phyloP scores from a whole-genome alignment of 2,888 invertebrate genomes.

The Epirrhoe alternata region DNA sequence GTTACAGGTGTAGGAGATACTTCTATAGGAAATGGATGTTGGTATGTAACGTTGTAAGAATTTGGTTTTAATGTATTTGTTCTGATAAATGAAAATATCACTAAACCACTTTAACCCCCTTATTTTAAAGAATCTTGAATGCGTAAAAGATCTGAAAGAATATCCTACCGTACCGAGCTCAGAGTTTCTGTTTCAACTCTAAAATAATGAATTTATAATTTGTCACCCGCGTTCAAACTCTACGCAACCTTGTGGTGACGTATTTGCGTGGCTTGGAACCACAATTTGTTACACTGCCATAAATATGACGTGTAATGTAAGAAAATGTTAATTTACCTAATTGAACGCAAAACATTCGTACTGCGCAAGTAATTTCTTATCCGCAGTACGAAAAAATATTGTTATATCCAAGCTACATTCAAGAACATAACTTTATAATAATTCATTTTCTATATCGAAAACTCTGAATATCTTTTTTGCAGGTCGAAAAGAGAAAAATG shows the following conservation, averaged over 20 bases:
- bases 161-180: too few relatives aligned
- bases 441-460: conserved; percentile 34
- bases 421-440: conserved; percentile 32
- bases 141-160: too few relatives aligned
- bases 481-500: conserved; percentile 36
- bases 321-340: conserved; percentile 38
- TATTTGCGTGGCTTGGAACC: conserved; percentile 38
- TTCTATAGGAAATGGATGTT: conserved; percentile 48
- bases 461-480: conserved; percentile 31
- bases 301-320: conserved; percentile 38
- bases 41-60: conserved; percentile 48
- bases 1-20: conserved; percentile 68
- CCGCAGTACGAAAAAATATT: conserved; percentile 17
- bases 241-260: conserved; percentile 37
- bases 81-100: too few relatives aligned
- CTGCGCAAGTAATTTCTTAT: conserved; percentile 19
- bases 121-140: too few relatives aligned
- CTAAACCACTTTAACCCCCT: too few relatives aligned
- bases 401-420: conserved; percentile 20
- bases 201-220: conserved; percentile 23
- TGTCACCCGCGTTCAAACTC: conserved; percentile 11
- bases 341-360: conserved; percentile 36
- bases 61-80: not conserved
- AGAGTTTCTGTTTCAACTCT: not conserved
- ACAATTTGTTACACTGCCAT: conserved; percentile 33